Conservation (phyloP, 2,113 vertebrate species). For the Dascyllus trimaculatus region DNA sequence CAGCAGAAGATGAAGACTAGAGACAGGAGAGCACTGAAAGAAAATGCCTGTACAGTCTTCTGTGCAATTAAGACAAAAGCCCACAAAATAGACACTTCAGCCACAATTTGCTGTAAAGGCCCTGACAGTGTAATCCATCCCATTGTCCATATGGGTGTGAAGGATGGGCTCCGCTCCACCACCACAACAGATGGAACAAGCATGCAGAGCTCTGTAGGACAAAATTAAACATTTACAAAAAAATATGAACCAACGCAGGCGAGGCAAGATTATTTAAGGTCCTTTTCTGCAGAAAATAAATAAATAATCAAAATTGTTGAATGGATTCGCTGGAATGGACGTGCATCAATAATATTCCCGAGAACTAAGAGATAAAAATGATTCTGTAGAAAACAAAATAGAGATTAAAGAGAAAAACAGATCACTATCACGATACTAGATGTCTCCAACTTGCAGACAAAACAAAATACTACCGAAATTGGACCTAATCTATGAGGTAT, state of each 20-base stretch:
- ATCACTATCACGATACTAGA: background rate
- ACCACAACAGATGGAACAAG: constrained; percentile 47
- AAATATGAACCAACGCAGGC: constrained; percentile 18
- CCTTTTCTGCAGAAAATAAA: background rate
- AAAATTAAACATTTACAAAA: constrained; percentile 59
- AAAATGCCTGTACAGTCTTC: constrained; percentile 46
- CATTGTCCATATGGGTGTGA: constrained; percentile 22
- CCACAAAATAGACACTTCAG: background rate
- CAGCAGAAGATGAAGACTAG: constrained; percentile 53
- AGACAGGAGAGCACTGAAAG: constrained; percentile 8
- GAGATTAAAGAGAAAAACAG: background rate
- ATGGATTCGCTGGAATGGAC: background rate
- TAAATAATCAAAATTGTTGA: background rate
- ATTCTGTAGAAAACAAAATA: background rate
- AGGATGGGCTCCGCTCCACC: constrained; percentile 37
- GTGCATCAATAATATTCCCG: background rate
- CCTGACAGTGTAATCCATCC: constrained; percentile 14
- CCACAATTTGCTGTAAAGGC: constrained; percentile 5
- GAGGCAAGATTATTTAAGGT: constrained; percentile 4
- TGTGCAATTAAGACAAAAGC: constrained; percentile 46
- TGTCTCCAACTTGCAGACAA: background rate
- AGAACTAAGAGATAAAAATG: background rate
- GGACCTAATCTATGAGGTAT: too few relatives aligned
- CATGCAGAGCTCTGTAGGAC: constrained; percentile 46
- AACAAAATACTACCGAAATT: background rate